Evolutionary conservation across 2,113 vertebrate genomes (phyloP), one percentile per base, ranked within the genome.

Genomic region (Bolborhynchus lineola): DNA sequence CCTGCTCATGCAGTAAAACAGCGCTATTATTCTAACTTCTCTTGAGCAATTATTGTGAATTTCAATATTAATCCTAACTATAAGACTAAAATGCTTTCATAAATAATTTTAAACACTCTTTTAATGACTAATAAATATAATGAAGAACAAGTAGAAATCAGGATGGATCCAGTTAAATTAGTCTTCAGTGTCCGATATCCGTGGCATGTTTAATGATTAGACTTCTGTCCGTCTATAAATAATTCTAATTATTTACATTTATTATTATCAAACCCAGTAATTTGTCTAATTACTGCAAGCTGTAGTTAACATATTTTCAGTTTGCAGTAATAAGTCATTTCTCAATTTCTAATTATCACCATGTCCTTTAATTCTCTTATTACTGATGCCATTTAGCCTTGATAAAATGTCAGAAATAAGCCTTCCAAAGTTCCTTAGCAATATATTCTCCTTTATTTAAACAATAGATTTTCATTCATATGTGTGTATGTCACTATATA

Each of bases 161-260:
- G 82, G 53, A 77, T 74, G 77, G 37, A 90, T 72, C 33, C 78
- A 72, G 53, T 88, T 93, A 74, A 89, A 94, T 91, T 93, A 53
- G 10, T 88, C 80, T 93, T 93, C 76, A 31, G 63, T 91, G 79
- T 87, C 95, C 82, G 68, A 90, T 90, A 93, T 70, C 70, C 50
- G 71, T 53, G 60, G 33, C 63, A 89, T 90, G 85, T 95, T 95
- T 95, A 95, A 97, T 4, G 4, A 96, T 89, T 95, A 92, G 79
- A 88, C 74, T 93, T 90, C 77, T 94, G 94, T 92, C 95, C 90
- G 82, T 91, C 94, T 95, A 96, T 93, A 96, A 98, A 97, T 92
- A 95, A 97, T 95, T 93, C 91, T 57, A 97, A 97, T 96, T 97
- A 94, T 97, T 96, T 97, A 82, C 91, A 95, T 96, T 93, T 92